Base-by-base conservation (phyloP, 2,797 vertebrate genomes). In the Gymnothorax javanicus region DNA sequence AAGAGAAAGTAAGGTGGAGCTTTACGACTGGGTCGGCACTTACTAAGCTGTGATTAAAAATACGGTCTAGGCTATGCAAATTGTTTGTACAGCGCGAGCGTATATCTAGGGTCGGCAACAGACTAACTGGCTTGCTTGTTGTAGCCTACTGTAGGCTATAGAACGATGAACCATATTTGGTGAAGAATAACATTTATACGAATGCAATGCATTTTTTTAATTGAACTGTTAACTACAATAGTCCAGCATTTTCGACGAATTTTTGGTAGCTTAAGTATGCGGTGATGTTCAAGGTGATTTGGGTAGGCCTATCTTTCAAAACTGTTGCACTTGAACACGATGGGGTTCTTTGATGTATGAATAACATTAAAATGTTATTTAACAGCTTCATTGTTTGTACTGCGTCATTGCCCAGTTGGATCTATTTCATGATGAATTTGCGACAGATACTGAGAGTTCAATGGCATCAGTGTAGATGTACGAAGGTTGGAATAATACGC, bases 11-110 rank as follows among this genome's bases (percentile, higher is more conserved):
- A 88, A 87, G 71, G 25, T 89, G 83, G 91, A 11, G 88, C 89
- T 91, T 89, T 90, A 91, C 92, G 90, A 90, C 89, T 89, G 88
- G 85, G 89, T 89, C 89, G 92, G 88, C 92, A 91, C 90, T 92
- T 91, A 94, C 93, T 87, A 90, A 86, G 92, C 71, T 73, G 92
- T 91, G 87, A 84, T 82, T 54, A 86, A 87, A 83, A 91, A 91
- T 86, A 88, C 91, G 20, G 77, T 54, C 20, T 54, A 33, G n/a
- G 23, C 54, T 52, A 8, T 15, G 56, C 52, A 8, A 52, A 2
- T 2, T 56, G 20, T 33, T 54, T 54, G 20, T 56, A 17, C 33
- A 77, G 17, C 8, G 33, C 12, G 43, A 52, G 73, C 33, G 6
- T 7, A 20, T 33, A 33, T 77, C 20, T 11, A 20, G 77, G 52